Base-by-base conservation (phyloP, 1,140 invertebrate species). In the Eriocheir sinensis region DNA sequence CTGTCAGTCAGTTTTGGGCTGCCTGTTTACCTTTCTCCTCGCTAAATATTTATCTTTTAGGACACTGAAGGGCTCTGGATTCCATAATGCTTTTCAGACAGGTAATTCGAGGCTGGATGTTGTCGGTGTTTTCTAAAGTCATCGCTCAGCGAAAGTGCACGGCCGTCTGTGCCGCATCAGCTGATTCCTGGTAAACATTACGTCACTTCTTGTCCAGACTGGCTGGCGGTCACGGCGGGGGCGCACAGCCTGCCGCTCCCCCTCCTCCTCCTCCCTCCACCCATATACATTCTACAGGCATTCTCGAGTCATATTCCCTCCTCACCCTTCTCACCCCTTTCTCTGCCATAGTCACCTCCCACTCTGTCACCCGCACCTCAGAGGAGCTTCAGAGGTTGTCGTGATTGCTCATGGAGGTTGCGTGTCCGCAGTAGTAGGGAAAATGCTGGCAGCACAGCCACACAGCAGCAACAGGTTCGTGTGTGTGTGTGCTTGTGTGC, bases 271-370 rank as follows among this genome's bases (percentile, higher is more conserved):
- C 27, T 32, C 48, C 88, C 41, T 32, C 44, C 88, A 38, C 53
- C n/a, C 30, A 21, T 53, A n/a, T 85, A 92, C 80, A 92, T 92
- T 85, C 41, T 40, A 81, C 27, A 8, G 36, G 79, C 80, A 92
- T 85, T 85, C n/a, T 92, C 53, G 27, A 41, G 27, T 48, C 44
- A 92, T 3, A 32, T 15, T 85, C 80, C 34, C 48, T 21, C 83
- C 83, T 89, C 86, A 89, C 44, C 86, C 40, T 48, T 38, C 40
- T 1, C 40, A n/a, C 86, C 40, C 44, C 86, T n/a, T 48, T n/a
- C n/a, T 38, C 44, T 38, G 41, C 86, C 86, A 12, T n/a, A n/a
- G 60, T 72, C 60, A 53, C 21, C 48, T n/a, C 86, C 44, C 86
- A 89, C 86, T 38, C 17, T 21, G 27, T n/a, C 12, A 17, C 48